These are phyloP conservation scores for Neodiprion fabricii DNA, from an alignment of 1,140 invertebrate genomes.

Conservation along the genomic window DNA sequence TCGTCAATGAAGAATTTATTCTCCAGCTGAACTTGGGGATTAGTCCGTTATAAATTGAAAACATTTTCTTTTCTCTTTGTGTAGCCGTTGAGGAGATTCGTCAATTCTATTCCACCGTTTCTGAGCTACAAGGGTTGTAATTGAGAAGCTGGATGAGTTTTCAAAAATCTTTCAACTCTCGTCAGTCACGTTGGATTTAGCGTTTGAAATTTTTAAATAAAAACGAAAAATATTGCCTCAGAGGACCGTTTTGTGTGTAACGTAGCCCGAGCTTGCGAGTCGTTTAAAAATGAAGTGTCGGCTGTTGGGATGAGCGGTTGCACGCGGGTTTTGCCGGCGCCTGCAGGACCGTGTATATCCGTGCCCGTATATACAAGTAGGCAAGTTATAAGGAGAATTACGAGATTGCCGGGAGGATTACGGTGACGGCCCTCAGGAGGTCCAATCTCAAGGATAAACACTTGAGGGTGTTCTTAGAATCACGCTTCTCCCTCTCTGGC, in stretches of 20 bases:
- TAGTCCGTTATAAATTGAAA: too few relatives aligned
- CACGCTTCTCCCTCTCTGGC: not conserved
- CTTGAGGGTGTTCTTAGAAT: not conserved
- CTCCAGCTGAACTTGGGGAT: too few relatives aligned
- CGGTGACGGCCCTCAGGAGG: not conserved
- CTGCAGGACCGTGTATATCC: not conserved
- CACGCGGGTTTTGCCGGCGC: not conserved
- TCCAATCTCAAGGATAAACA: constrained; percentile 5
- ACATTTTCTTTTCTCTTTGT: too few relatives aligned
- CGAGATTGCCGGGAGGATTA: constrained; percentile 1
- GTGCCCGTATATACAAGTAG: not conserved
- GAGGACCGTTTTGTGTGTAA: not conserved
- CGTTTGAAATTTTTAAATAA: not conserved
- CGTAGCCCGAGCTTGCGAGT: not conserved
- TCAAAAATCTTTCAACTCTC: too few relatives aligned
- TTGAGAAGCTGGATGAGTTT: too few relatives aligned
- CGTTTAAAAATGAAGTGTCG: not conserved
- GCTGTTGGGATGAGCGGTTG: not conserved
- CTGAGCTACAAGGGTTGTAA: too few relatives aligned
- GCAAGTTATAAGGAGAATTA: constrained; percentile 7
- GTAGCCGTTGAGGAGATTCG: too few relatives aligned
- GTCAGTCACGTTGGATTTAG: too few relatives aligned
- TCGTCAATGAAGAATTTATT: too few relatives aligned
- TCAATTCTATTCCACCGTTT: too few relatives aligned
- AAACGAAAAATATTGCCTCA: not conserved